phyloP scores from a whole-genome alignment of 2,113 vertebrate genomes.

The Myotis brandtii region DNA sequence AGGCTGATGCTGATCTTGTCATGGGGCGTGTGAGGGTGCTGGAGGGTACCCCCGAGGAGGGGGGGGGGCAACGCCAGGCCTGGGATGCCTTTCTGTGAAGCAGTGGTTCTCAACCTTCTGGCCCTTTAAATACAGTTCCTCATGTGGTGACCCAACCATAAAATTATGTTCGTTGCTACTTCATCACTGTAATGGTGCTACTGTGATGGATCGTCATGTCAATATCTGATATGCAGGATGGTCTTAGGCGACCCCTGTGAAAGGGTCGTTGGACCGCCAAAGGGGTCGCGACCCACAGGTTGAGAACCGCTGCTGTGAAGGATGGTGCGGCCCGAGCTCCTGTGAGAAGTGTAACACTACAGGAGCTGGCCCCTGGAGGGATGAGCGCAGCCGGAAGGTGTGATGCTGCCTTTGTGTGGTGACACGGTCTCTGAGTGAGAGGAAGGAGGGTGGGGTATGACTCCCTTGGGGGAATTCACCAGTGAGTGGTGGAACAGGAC shows the following conservation, averaged over 20 bases:
- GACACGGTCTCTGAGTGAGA: background rate
- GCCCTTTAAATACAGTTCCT: too few relatives aligned
- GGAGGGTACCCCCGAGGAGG: accelerated
- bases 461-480: background rate
- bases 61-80: accelerated
- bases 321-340: accelerated
- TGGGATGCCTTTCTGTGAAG: background rate
- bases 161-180: too few relatives aligned
- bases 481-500: background rate
- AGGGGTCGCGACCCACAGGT: too few relatives aligned
- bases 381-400: background rate
- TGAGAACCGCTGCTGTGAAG: background rate
- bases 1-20: background rate
- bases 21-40: accelerated
- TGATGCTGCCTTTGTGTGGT: background rate
- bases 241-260: too few relatives aligned
- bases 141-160: too few relatives aligned
- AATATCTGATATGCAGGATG: too few relatives aligned
- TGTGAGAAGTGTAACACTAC: background rate
- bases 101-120: too few relatives aligned
- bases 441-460: background rate
- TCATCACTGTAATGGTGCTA: too few relatives aligned
- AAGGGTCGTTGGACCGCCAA: too few relatives aligned
- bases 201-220: too few relatives aligned
- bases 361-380: background rate